Base-by-base conservation (phyloP, 2,888 invertebrate genomes). In the Trachelus tabidus region DNA sequence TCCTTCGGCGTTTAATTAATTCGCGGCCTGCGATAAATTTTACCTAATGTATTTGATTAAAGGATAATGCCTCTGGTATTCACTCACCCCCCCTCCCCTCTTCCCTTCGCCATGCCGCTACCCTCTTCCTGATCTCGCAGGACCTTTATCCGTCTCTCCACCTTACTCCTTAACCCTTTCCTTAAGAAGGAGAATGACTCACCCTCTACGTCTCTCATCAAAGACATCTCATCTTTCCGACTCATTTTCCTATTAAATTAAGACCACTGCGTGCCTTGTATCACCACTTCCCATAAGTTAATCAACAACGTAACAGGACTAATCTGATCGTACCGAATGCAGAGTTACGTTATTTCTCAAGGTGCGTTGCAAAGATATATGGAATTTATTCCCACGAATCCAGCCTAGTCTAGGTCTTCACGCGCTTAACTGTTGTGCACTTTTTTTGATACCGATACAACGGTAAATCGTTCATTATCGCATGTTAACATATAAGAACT, bases 1-100 rank as follows among this genome's bases (percentile, higher is more conserved):
- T 90, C 89, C 90, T 91, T 91, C 88, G 90, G 90, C 90, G 89
- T 91, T 91, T 91, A 91, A 91, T 91, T 91, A 91, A 90, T 91
- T 90, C 89, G 88, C 89, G 87, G 88, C 85, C 87, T 86, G 88
- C 91, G 89, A 91, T 91, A 91, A 91, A 90, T 91, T 90, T 90
- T 89, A 88, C 85, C 89, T 91, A 90, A 91, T 91, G 90, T 90
- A 90, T 91, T 91, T 91, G 91, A 91, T 91, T 91, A 91, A 90
- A 90, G 90, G 91, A 91, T 91, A 91, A 91, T 91, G 89, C 90
- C 88, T 87, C 87, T 84, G 86, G 87, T 87, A 88, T 88, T 88
- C 86, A 83, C 86, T 85, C 83, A 82, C 82, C 77, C 77, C 35
- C 35, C 11, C 35, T 0, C 12, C 35, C 34, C 9, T 1, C 35